Evolutionary conservation across 2,797 vertebrate species (phyloP).

Genomic region (Leptatherina wallacei): DNA sequence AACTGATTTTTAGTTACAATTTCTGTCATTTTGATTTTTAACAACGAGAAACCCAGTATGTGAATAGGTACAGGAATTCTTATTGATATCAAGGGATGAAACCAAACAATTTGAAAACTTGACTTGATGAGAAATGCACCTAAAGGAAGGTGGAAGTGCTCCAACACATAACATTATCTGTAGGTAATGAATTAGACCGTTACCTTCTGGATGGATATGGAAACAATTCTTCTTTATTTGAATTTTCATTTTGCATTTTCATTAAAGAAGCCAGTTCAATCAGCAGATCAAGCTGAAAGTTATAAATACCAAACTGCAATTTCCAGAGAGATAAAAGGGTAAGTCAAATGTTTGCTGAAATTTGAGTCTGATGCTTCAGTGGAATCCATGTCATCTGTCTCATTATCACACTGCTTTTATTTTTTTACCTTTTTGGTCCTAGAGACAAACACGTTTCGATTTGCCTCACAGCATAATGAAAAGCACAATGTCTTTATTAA

Average conservation of each 20-base stretch:
- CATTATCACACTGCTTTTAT: neutral
- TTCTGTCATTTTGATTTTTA: too few species aligned
- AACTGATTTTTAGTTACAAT: too few species aligned
- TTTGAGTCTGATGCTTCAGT: constrained; percentile 16
- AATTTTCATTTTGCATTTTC: too few species aligned
- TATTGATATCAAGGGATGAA: neutral
- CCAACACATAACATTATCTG: neutral
- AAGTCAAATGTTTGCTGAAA: constrained; percentile 7
- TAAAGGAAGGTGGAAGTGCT: too few species aligned
- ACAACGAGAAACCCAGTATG: neutral
- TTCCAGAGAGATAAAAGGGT: neutral
- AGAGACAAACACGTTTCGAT: constrained; percentile 23
- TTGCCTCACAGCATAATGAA: constrained; percentile 32
- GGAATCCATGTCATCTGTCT: constrained; percentile 32
- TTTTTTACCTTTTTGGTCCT: constrained; percentile 10
- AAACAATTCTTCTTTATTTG: neutral
- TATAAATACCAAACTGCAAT: neutral
- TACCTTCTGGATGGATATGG: neutral
- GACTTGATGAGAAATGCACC: neutral
- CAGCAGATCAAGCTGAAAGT: neutral
- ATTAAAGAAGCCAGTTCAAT: constrained; percentile 14
- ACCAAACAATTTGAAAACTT: too few species aligned
- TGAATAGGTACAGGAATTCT: neutral
- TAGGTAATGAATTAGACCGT: constrained; percentile 5
- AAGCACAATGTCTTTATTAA: constrained; percentile 36